Evolutionary conservation across 2,888 invertebrate genomes (phyloP), one percentile per base, ranked within the genome.

Genomic region (Pyrrhia umbra): DNA sequence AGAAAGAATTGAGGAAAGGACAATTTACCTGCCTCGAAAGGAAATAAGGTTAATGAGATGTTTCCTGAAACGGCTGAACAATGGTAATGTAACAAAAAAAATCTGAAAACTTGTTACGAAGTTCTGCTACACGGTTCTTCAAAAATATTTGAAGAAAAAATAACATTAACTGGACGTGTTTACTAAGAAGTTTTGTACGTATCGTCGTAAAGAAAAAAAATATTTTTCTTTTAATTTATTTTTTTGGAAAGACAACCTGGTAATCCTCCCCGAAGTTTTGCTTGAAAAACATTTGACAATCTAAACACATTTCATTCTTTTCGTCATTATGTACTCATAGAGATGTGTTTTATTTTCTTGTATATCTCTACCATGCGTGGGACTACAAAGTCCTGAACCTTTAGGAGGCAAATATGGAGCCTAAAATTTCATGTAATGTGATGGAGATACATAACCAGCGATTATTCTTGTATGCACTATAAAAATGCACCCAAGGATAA

Each of bases 31-130:
- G 16, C 18, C 18, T 21, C 6, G 6, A 6, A 25, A 51, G 58
- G 51, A 58, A 54, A 62, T 45, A 57, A 57, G 49, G 30, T 52
- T 76, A 76, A 71, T 43, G 50, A 55, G 51, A 52, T 54, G 52
- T 60, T 68, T 65, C 61, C 76, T 69, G 21, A 15, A 47, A 66
- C 73, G 69, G 64, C 16, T 42, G 56, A 16, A 52, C 56, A 42
- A 34, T 64, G 52, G 30, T 43, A n/a, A 40, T 6, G 46, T 62
- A 39, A 47, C 43, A 23, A 20, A 52, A 21, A 52, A 34, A 34
- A n/a, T 42, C 46, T 59, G 20, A 6, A 39, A 59, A 60, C 34
- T 73, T 72, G 45, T 65, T 57, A 47, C 42, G 8, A 65, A 65
- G 49, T 65, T 45, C 16, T 39, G 40, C 5, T 55, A 30, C 39